Evolutionary conservation across 2,888 invertebrate species (phyloP), one percentile per base, ranked within the genome.

Genomic region (Loripinus fragilis): DNA sequence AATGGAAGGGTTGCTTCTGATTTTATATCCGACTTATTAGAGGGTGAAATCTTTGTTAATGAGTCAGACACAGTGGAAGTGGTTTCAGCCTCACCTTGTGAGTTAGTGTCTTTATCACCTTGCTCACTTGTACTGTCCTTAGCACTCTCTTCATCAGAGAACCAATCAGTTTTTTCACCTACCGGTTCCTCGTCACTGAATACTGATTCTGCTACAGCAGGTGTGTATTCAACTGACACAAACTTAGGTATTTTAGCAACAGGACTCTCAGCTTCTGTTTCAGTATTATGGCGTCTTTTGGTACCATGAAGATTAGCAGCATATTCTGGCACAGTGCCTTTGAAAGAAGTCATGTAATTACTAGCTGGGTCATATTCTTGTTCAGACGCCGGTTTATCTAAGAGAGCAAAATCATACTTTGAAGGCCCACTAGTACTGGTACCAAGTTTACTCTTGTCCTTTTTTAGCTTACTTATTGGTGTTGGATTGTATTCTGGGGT

Each of bases 341-440:
- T 42, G 50, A 60, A 55, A 67, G 71, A 35, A 23, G 86, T 80
- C 48, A 88, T 83, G 75, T 81, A 91, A 67, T 91, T 91, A 74
- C 85, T 85, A 10, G 86, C 89, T 45, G 91, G 91, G 69, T 91
- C 91, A 87, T 91, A 91, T 73, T 91, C 89, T 41, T 88, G 76
- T n/a, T 81, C 79, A 25, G 86, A 81, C 52, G 77, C 60, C 30
- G 77, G 81, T n/a, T 64, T 76, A 41, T 78, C 75, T 17, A 80
- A 80, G 15, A 80, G 38, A 30, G 74, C 80, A 30, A 78, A 55
- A 38, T 80, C 80, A 81, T 82, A 82, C 52, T 85, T 83, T 41
- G 83, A 80, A n/a, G 78, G 60, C 35, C 78, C 77, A 35, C 64
- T 48, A 30, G 55, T 75, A 45, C 55, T 69, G n/a, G n/a, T n/a